Base-by-base conservation (phyloP, 2,888 invertebrate genomes). In the Cryptus armator region DNA sequence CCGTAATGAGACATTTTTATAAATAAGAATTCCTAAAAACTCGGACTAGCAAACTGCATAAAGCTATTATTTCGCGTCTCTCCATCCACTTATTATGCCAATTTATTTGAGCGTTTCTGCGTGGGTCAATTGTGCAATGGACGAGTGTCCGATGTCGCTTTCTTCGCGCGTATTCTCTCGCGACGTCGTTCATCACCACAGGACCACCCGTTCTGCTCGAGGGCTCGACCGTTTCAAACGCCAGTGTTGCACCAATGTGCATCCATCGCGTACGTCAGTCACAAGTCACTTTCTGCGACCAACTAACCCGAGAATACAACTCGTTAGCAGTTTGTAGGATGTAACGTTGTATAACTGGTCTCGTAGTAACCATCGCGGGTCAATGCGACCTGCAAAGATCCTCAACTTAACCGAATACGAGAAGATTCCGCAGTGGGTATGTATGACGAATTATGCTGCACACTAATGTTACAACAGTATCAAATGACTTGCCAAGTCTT, bases 301-400 rank as follows among this genome's bases (percentile, higher is more conserved):
- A 76, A 82, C 76, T 76, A 76, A 82, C 66, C 81, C 81, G 76
- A 76, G 81, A 82, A 64, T 70, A 66, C 76, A 64, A 82, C 76
- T 82, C 81, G 76, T 82, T 77, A 81, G 74, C 62, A 62, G 68
- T 71, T 76, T 71, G 76, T 71, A 53, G 71, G 66, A 71, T 32
- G 37, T n/a, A 56, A 12, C 24, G 24, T 53, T 80, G 51, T 71
- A 44, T 66, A 72, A 29, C 59, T 59, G 12, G n/a, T 29, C 29
- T 10, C 12, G 56, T 24, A 24, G 24, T 24, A 48, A 48, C 48
- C 48, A 12, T 48, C 48, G 48, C 48, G 59, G 59, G 59, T 59
- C 29, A 24, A 59, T 29, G 24, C 10, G 59, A 59, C 32, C 29
- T 24, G 59, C 32, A 12, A 12, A 59, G 59, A 14, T 29, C 56